Evolutionary conservation across 2,888 invertebrate genomes (phyloP).

Genomic region (Eupithecia abbreviata): DNA sequence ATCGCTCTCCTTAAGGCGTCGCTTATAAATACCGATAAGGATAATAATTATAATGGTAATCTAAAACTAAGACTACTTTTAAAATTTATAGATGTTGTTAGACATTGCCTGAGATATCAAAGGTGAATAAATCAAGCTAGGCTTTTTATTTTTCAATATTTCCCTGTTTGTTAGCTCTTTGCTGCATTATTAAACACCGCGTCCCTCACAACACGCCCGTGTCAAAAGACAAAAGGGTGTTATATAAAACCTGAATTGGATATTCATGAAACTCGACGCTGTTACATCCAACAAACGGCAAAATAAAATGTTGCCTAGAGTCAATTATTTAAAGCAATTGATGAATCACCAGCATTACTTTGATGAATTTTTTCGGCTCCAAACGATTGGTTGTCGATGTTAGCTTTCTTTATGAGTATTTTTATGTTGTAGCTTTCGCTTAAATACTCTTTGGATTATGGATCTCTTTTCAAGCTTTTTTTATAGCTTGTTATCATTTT

Average conservation of each 20-base stretch:
- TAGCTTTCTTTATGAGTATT: conserved; percentile 4
- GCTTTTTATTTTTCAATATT: conserved; percentile 2
- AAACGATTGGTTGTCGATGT: conserved; percentile 8
- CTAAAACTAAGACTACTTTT: too few relatives aligned
- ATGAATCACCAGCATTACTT: conserved; percentile 46
- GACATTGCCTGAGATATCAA: not conserved
- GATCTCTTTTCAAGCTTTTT: not conserved
- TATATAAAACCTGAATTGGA: conserved; percentile 1
- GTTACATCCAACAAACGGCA: conserved; percentile 14
- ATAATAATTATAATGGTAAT: not conserved
- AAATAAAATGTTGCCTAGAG: conserved; percentile 34
- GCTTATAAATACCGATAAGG: not conserved
- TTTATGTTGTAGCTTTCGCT: not conserved
- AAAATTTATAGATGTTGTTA: not conserved
- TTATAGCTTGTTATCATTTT: not conserved
- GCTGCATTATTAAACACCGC: not conserved
- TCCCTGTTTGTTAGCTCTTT: not conserved
- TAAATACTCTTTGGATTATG: not conserved
- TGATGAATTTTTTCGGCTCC: conserved; percentile 28
- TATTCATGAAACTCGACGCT: conserved; percentile 14
- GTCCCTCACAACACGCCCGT: not conserved
- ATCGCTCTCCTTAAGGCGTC: not conserved
- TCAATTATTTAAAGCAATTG: conserved; percentile 48
- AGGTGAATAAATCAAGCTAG: not conserved
- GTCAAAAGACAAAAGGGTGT: not conserved